Base-by-base conservation (phyloP, 2,797 vertebrate genomes). In the Molossus alvarezi region DNA sequence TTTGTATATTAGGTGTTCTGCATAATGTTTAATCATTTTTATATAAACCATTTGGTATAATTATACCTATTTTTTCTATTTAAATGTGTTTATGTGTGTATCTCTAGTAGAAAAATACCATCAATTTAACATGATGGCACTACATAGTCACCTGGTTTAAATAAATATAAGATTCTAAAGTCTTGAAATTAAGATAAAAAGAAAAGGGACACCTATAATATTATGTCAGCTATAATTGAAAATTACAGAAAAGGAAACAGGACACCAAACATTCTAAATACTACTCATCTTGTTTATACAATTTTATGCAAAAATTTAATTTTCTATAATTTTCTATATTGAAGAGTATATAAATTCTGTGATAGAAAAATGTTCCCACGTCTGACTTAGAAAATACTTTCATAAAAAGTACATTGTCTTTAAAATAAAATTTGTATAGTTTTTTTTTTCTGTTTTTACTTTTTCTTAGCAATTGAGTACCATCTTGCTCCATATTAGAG, bases 81-180 rank as follows among this genome's bases (percentile, higher is more conserved):
- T 75, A 96, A 90, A 53, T 64, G 55, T 88, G 6, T 58, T 1
- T 64, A 27, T 88, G 7, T 88, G 2, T 92, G 18, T 23, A 14
- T 76, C 71, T 93, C 10, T 69, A 72, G 27, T 64, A 84, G 80
- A 89, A 93, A 81, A 94, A 93, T 69, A 27, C 11, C 13, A 79
- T 93, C 77, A 64, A n/a, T 95, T 64, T 85, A 51, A 93, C 94
- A 84, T 94, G 58, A 73, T 87, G 23, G 17, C 60, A 94, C 23
- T 82, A 25, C 53, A 53, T 81, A 81, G 41, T 81, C 53, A 76
- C 48, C 90, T 85, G 45, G 9, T 85, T 95, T 95, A 94, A 88
- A 76, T 85, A 90, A 94, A 88, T 62, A 33, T 1, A 82, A 60
- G n/a, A 82, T 86, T 95, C n/a, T 82, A 73, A 81, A 81, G 37